Evolutionary conservation across 2,113 vertebrate genomes (phyloP), one percentile per base, ranked within the genome.

Genomic region (Cariama cristata): DNA sequence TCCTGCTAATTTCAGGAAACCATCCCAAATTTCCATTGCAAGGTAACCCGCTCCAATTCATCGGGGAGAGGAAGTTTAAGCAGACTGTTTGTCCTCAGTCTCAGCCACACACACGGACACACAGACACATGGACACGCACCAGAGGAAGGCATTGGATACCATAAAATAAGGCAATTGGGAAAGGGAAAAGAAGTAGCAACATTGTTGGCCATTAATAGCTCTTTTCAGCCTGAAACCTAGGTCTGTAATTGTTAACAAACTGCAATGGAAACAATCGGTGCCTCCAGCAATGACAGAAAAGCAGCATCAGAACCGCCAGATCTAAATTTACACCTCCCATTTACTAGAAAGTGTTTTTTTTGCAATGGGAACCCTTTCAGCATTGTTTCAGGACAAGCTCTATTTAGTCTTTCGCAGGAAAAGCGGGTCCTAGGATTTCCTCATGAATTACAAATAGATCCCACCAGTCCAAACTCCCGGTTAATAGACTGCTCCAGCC

Each of bases 1-100:
- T 86, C 90, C 76, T 96, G 88, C 38, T 33, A 83, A 96, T 97
- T 97, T 96, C 97, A 97, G 97, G 97, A 98, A 98, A 93, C 93
- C 73, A 4, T 87, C 94, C 95, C 86, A 96, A 95, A 97, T 85
- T 93, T 84, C 96, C 96, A 87, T 66, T 59, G 74, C 94, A 68
- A 88, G 95, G 80, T 60, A 72, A 66, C 72, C 82, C 1, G 14
- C 85, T 87, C 88, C 60, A 71, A 45, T 27, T 33, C 89, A 81
- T 63, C 9, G 1, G 74, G 88, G 91, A 97, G 96, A 97, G 98
- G 97, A 98, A 98, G 96, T 94, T 53, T 72, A 18, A 92, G 69
- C 79, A 47, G 59, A 96, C 92, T 83, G 56, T 55, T 94, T 97
- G 89, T 96, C 94, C 96, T 62, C 94, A 79, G 68, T 8, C 88